A percentile compares a stretch with the other conserved stretches of the same genome.
These are phyloP conservation scores for Lamellibrachia satsuma DNA, from an alignment of 2,888 invertebrate genomes.

Conservation along the genomic window DNA sequence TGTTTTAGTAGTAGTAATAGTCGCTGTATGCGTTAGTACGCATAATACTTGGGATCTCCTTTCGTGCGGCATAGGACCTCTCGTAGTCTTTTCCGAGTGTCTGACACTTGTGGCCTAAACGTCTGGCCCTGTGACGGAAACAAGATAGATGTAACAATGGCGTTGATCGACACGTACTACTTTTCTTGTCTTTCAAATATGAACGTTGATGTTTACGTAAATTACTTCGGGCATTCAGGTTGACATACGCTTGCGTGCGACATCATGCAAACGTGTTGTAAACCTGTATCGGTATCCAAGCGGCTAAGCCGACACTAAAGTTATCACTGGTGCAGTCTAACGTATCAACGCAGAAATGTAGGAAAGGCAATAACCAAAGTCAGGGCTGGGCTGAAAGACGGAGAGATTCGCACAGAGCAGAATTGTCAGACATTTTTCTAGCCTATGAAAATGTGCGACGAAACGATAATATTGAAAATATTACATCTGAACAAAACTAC, in stretches of 20 bases:
- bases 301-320: too few species aligned
- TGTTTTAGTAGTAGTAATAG: background rate
- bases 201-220: background rate
- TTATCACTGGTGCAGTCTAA: too few species aligned
- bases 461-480: too few species aligned
- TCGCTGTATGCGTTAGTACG: conserved; percentile 29
- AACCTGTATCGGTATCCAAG: too few species aligned
- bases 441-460: background rate
- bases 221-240: background rate
- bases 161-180: background rate
- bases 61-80: conserved; percentile 41
- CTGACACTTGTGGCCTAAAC: conserved; percentile 39
- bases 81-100: conserved; percentile 39
- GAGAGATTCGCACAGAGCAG: background rate
- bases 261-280: background rate
- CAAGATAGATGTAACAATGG: background rate
- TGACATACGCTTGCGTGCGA: background rate
- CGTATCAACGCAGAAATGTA: too few species aligned
- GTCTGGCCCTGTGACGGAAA: conserved; percentile 20
- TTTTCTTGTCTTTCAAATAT: too few species aligned
- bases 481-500: too few species aligned
- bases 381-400: background rate
- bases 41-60: conserved; percentile 40
- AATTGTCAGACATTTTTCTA: background rate
- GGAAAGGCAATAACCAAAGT: too few species aligned